These are phyloP conservation scores for Mustela lutreola DNA, from an alignment of 2,113 vertebrate species.

Conservation along the genomic window DNA sequence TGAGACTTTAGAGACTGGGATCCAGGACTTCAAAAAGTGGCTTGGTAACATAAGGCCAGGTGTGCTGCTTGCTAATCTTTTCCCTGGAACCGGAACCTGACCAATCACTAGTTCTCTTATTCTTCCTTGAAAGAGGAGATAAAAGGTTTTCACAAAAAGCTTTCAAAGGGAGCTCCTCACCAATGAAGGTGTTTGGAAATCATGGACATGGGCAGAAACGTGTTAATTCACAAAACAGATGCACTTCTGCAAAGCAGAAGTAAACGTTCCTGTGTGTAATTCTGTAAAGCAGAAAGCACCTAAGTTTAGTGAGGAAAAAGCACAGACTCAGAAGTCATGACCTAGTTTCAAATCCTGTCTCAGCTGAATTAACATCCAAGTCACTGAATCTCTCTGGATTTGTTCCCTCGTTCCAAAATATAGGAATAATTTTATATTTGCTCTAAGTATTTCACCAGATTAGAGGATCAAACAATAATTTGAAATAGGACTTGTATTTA, in stretches of 20 bases:
- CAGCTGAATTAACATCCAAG: constrained; percentile 18
- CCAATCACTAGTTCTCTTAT: neutral
- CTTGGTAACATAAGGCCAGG: neutral
- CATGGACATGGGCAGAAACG: neutral
- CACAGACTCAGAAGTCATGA: neutral
- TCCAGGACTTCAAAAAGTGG: neutral
- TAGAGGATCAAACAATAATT: constrained; percentile 22
- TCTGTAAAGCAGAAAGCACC: neutral
- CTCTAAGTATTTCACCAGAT: neutral
- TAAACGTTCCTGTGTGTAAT: neutral
- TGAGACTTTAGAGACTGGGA: neutral
- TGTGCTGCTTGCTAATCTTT: neutral
- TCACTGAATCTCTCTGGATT: constrained; percentile 2
- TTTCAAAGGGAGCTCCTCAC: neutral
- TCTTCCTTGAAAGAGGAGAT: constrained; percentile 15
- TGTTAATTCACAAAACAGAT: constrained; percentile 2
- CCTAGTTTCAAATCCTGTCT: constrained; percentile 44
- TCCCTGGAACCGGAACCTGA: neutral
- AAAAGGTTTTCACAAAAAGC: constrained; percentile 15
- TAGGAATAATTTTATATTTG: constrained; percentile 10
- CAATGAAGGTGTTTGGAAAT: neutral
- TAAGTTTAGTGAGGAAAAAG: neutral
- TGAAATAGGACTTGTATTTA: neutral
- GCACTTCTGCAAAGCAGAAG: neutral
- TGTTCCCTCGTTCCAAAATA: neutral